Conservation (phyloP, 1,140 invertebrate species). For the Belonocnema kinseyi region DNA sequence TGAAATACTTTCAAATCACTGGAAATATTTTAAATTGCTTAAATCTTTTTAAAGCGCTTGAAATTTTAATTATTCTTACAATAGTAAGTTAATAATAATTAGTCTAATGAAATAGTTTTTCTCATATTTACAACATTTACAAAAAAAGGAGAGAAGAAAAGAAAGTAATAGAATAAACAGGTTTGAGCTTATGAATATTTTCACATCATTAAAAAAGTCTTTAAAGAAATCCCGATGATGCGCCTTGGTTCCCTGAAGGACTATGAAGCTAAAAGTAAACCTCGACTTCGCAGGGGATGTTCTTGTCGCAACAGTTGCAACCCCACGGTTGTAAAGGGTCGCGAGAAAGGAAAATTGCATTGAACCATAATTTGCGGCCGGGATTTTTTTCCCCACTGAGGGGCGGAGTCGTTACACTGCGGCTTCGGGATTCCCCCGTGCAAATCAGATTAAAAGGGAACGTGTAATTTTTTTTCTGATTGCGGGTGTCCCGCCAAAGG, state of each 20-base stretch:
- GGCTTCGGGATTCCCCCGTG: constrained; percentile 33
- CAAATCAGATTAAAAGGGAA: constrained; percentile 68
- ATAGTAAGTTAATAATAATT: no score
- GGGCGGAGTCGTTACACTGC: constrained; percentile 31
- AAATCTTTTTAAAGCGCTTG: no score
- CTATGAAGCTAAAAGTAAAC: constrained; percentile 27
- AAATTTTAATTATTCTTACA: no score
- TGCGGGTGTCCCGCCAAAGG: constrained; percentile 46
- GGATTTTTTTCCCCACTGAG: not conserved
- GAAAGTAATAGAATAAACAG: not conserved
- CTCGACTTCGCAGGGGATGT: constrained; percentile 33
- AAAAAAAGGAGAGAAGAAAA: no score
- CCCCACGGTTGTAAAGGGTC: constrained; percentile 29
- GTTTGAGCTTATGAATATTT: not conserved
- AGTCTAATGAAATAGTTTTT: no score
- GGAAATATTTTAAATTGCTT: no score
- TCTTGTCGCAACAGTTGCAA: constrained; percentile 36
- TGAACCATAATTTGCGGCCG: constrained; percentile 62
- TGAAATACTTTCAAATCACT: no score
- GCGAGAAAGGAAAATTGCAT: constrained; percentile 45
- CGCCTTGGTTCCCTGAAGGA: not conserved
- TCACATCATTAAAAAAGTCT: not conserved
- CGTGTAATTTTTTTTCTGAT: constrained; percentile 66
- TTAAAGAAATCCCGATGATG: not conserved
- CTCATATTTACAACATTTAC: no score